A percentile compares a stretch with the other conserved stretches of the same genome.
phyloP scores from a whole-genome alignment of 2,113 vertebrate genomes.

The Myotis davidii region DNA sequence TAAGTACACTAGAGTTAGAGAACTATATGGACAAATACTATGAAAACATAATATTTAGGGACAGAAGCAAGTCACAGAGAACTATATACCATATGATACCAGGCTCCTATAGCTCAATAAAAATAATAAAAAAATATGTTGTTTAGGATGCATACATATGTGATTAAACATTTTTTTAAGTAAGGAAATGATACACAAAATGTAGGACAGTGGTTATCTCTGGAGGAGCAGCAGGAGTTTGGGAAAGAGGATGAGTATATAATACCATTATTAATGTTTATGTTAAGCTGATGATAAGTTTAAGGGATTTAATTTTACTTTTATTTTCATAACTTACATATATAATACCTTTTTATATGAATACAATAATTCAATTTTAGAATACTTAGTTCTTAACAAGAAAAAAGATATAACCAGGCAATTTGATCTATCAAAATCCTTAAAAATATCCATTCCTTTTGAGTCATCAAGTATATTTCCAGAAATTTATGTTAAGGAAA shows the following conservation, averaged over 20 bases:
- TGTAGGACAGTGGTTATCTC: not conserved
- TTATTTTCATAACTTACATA: slow-evolving; percentile 19
- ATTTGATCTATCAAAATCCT: not conserved
- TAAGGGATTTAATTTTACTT: not conserved
- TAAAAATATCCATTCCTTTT: slow-evolving; percentile 7
- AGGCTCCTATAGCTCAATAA: not conserved
- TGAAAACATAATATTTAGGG: not conserved
- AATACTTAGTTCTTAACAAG: not conserved
- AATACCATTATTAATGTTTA: not conserved
- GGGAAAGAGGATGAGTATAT: not conserved
- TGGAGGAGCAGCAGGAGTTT: not conserved
- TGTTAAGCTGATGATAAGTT: not conserved
- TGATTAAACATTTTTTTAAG: slow-evolving; percentile 18
- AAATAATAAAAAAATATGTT: not conserved
- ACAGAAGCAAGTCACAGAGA: not conserved
- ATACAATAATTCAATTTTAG: not conserved
- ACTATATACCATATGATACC: not conserved
- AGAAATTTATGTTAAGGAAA: not conserved
- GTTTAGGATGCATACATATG: not conserved
- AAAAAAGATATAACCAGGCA: not conserved
- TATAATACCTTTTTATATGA: not conserved
- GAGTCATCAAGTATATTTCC: not conserved
- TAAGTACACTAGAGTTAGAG: not conserved
- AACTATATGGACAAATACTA: not conserved
- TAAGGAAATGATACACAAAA: not conserved